Evolutionary conservation across 1,140 invertebrate species (phyloP), one percentile per base, ranked within the genome.

Genomic region (Macrobrachium nipponense): DNA sequence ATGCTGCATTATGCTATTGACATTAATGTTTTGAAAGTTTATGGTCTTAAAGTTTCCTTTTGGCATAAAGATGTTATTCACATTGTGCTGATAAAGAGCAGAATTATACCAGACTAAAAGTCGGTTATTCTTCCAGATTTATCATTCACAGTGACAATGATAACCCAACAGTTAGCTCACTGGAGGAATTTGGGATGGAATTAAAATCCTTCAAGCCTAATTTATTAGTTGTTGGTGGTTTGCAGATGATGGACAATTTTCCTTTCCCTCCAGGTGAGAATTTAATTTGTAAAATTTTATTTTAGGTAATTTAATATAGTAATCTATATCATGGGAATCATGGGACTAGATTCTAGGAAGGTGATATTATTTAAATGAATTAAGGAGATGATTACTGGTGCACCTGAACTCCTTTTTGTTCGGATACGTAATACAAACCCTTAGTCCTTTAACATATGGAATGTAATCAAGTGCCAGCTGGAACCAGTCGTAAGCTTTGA

Each of bases 221-320:
- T 90, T 91, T 97, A 81, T 91, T 97, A 80, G 95, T 97, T 88
- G 92, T 97, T 64, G 95, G 96, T 90, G 96, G 96, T 1, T 90
- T 97, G 36, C 96, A 97, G 90, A 96, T 97, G 95, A 96, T 97
- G 96, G 96, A 97, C 90, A 97, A 95, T 91, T 96, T 95, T 91
- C 95, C 95, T 60, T 96, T 95, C 89, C 91, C 91, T 86, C 88
- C 92, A 90, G 94, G 94, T 94, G 90, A 91, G 80, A 14, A 15
- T 59, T 80, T 70, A 14, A 14, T 18, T 62, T 20, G 11, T 18
- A 15, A 12, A 12, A 10, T 3, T 51, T 51, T 51, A n/a, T n/a
- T 51, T 51, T 51, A 84, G 3, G 15, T 2, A 80, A 23, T 66
- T 59, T 15, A 59, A n/a, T 80, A 20, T 60, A 15, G 36, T 62